phyloP scores from a whole-genome alignment of 2,113 vertebrate genomes.

The Alligator mississippiensis region DNA sequence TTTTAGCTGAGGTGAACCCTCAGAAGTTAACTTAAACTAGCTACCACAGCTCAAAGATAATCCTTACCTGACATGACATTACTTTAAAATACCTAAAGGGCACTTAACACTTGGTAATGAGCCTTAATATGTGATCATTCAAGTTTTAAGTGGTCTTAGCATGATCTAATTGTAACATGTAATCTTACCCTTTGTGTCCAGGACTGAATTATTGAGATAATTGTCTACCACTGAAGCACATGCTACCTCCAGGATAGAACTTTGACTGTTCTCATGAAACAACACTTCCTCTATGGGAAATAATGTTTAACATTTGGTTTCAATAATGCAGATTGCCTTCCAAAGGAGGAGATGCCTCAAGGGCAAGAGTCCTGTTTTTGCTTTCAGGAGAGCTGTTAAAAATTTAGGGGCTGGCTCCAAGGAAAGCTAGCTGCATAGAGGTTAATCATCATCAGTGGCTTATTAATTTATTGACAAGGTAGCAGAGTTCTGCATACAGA shows the following conservation, averaged over 20 bases:
- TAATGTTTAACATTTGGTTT: background rate
- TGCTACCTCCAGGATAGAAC: background rate
- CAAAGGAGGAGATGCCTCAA: background rate
- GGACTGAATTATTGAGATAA: background rate
- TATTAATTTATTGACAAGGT: background rate
- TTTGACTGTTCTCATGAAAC: background rate
- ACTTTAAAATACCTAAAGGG: too few species aligned
- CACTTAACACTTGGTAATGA: too few species aligned
- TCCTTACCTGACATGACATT: too few species aligned
- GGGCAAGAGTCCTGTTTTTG: background rate
- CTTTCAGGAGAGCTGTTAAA: background rate
- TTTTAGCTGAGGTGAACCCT: too few species aligned
- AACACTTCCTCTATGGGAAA: background rate
- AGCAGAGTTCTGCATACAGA: background rate
- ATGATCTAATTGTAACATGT: too few species aligned
- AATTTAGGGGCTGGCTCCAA: background rate
- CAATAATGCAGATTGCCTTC: background rate
- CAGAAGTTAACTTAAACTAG: too few species aligned
- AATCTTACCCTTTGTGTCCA: background rate
- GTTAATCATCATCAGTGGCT: background rate
- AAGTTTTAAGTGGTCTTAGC: too few species aligned
- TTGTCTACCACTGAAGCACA: background rate
- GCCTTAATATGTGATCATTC: too few species aligned
- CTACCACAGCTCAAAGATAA: too few species aligned
- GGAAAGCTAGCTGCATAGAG: background rate